Base-by-base conservation (phyloP, 2,797 vertebrate genomes). In the Pygocentrus nattereri region DNA sequence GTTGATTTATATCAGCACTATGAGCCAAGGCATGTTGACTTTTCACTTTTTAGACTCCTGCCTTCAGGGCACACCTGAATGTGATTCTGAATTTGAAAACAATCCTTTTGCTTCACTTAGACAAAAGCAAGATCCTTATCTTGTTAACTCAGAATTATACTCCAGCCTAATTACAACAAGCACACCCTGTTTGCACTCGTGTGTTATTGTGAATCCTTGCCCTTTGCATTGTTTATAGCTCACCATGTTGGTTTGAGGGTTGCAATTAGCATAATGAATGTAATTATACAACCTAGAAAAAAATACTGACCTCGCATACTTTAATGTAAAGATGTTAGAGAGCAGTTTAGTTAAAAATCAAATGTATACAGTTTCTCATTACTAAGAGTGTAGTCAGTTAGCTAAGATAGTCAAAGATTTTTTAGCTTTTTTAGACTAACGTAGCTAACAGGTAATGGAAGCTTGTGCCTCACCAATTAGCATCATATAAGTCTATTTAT, bases 21-120 rank as follows among this genome's bases (percentile, higher is more conserved):
- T 65, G 31, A 38, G 30, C 8, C 23, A 59, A 30, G 30, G 18
- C 27, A 18, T 64, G 61, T 19, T 19, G 2, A 34, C 6, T 19
- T 34, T 0, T 62, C 27, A 15, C 61, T 18, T 10, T n/a, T 77
- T 77, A 50, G 47, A 10, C 13, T 56, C 59, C 62, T 21, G 23
- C 34, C 23, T 23, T 61, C 47, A 18, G 10, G 27, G 47, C 23
- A 76, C 19, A 78, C 87, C 76, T 82, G 82, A 84, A 80, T 25
- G 70, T 49, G 62, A 47, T 27, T 23, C 41, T 34, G 30, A 34
- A 34, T 34, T 21, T 19, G 16, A 64, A 64, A 10, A 41, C 21
- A n/a, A 21, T 10, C 21, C 27, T 62, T n/a, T 59, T 59, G 31
- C 7, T 19, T 38, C 18, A 21, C 8, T 16, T 19, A 41, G 34